Evolutionary conservation across 2,797 vertebrate species (phyloP).

Genomic region (Gadopsis bispinosus): DNA sequence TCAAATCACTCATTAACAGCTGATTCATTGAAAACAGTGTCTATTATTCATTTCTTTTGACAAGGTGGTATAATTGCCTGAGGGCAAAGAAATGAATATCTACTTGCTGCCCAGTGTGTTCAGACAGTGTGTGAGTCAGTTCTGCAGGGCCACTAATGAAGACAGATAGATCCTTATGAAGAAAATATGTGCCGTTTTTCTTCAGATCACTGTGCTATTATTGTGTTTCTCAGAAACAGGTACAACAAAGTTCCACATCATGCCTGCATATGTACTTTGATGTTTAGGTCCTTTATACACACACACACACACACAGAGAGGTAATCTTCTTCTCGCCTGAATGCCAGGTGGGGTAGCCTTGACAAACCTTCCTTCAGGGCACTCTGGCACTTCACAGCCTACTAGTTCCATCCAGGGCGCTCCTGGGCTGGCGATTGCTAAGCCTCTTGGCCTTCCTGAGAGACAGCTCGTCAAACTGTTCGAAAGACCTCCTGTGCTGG

Average conservation of each 20-base stretch:
- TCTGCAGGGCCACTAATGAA: constrained; percentile 59
- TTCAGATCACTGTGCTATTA: constrained; percentile 32
- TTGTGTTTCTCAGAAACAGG: constrained; percentile 51
- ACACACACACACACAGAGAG: constrained; percentile 10
- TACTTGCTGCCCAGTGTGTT: constrained; percentile 43
- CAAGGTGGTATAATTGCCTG: constrained; percentile 55
- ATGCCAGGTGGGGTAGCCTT: constrained; percentile 29
- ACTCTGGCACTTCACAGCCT: constrained; percentile 1
- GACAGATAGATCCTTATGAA: constrained; percentile 54
- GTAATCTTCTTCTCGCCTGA: constrained; percentile 28
- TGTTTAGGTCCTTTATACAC: constrained; percentile 33
- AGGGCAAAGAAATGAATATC: constrained; percentile 51
- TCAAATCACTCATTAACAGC: constrained; percentile 48
- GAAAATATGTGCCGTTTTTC: constrained; percentile 60
- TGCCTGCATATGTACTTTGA: constrained; percentile 43
- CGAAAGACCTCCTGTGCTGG: constrained; percentile 48
- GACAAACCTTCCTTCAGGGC: constrained; percentile 29
- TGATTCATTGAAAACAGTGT: constrained; percentile 45
- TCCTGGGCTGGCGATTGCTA: constrained; percentile 39
- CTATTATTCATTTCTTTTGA: constrained; percentile 61
- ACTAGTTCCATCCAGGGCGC: constrained; percentile 19
- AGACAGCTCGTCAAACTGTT: constrained; percentile 58
- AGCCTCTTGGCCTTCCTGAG: constrained; percentile 45
- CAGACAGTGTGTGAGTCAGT: constrained; percentile 45
- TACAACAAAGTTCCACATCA: constrained; percentile 31